Percentiles rank a stretch among this genome's conserved stretches.
Conservation (phyloP, 2,888 invertebrate genomes). For the Euspilapteryx auroguttella region DNA sequence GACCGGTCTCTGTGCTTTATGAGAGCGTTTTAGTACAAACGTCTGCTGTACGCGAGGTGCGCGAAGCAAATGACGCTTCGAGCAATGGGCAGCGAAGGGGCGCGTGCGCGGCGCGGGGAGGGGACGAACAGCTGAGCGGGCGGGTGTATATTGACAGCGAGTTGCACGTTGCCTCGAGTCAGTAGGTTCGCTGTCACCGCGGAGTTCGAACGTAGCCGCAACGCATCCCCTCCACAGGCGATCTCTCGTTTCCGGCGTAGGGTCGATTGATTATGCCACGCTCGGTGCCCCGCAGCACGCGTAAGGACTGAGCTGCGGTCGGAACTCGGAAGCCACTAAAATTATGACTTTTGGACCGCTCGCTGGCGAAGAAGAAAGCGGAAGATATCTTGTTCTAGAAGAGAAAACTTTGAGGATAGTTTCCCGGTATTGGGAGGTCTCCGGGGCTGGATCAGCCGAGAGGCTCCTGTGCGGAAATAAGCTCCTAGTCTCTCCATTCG, state of each 20-base stretch:
- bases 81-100: conserved; percentile 21
- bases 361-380: conserved; percentile 45
- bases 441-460: conserved; percentile 36
- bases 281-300: conserved; percentile 39
- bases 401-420: conserved; percentile 52
- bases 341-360: conserved; percentile 59
- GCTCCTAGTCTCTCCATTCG: conserved; percentile 27
- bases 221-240: conserved; percentile 11
- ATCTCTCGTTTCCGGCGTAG: conserved; percentile 8
- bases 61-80: conserved; percentile 18
- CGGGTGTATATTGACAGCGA: conserved; percentile 61
- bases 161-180: conserved; percentile 53
- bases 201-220: conserved; percentile 51
- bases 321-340: conserved; percentile 48
- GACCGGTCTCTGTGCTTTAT: too few species aligned
- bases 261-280: conserved; percentile 37
- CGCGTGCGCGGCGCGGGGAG: conserved; percentile 31
- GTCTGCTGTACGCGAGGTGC: not conserved
- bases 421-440: conserved; percentile 53
- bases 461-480: conserved; percentile 41
- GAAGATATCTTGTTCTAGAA: conserved; percentile 45
- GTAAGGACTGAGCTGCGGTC: conserved; percentile 35
- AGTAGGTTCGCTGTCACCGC: conserved; percentile 58
- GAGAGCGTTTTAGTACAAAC: too few species aligned
- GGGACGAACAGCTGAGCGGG: conserved; percentile 62